A percentile compares a stretch with the other conserved stretches of the same genome.
These are phyloP conservation scores for Danaus melanippus DNA, from an alignment of 1,140 invertebrate genomes.

Conservation along the genomic window DNA sequence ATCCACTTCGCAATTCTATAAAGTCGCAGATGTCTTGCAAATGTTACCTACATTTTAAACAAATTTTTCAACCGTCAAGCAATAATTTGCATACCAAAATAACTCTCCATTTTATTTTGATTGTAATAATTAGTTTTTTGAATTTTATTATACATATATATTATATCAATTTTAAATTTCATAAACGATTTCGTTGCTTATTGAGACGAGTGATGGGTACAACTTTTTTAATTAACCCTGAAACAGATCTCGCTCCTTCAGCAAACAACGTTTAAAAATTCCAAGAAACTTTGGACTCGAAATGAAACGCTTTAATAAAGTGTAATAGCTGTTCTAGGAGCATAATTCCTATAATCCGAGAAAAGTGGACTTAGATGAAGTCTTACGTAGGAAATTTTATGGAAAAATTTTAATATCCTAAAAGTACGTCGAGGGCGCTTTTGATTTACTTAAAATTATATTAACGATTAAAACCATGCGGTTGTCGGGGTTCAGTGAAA, in stretches of 20 bases:
- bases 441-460: conserved; percentile 25
- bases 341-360: conserved; percentile 32
- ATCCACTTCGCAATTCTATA: conserved; percentile 22
- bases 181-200: too few relatives aligned
- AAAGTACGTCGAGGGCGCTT: conserved; percentile 15
- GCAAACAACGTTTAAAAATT: conserved; percentile 33
- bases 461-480: conserved; percentile 7
- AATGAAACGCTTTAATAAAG: conserved; percentile 30
- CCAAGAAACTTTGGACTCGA: conserved; percentile 26
- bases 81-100: conserved; percentile 4
- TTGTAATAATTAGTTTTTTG: too few relatives aligned
- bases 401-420: conserved; percentile 36
- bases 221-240: too few relatives aligned
- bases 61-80: neutral
- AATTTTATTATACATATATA: too few relatives aligned
- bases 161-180: too few relatives aligned
- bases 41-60: conserved; percentile 12
- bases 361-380: conserved; percentile 25
- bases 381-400: conserved; percentile 25
- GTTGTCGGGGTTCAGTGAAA: too few relatives aligned
- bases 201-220: too few relatives aligned
- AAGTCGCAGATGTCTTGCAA: conserved; percentile 26
- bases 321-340: conserved; percentile 31
- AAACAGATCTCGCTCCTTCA: too few relatives aligned
- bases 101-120: too few relatives aligned